Evolutionary conservation across 1,140 invertebrate species (phyloP), one percentile per base, ranked within the genome.

Genomic region (Aphaenogaster ashmeadi): DNA sequence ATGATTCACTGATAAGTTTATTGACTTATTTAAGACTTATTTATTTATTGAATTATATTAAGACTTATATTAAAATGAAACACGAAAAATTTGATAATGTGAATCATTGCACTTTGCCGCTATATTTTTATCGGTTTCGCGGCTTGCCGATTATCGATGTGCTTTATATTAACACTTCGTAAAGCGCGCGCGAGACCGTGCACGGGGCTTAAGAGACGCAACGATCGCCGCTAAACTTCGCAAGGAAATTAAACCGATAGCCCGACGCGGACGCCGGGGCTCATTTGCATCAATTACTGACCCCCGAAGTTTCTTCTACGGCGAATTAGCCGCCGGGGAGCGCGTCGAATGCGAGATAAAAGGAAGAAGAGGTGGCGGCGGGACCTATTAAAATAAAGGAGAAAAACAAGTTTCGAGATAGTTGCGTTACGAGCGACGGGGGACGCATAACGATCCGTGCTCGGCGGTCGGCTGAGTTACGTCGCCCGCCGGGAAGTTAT

Each of bases 341-440:
- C 85, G 91, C 91, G 89, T 92, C 91, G 92, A 93, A 94, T 89
- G 86, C 92, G 77, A 92, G 92, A 93, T 93, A 93, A 94, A 93
- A 93, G 91, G 88, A 93, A 88, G 69, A 88, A 89, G 87, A 87
- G 79, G 74, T 69, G 84, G 87, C 72, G 80, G 86, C 87, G 88
- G 88, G 92, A 93, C 89, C 93, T 94, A 94, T 94, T 93, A 93
- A 93, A 93, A 93, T 92, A 94, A 93, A 93, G 89, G 91, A 93
- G 94, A 94, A 95, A 95, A 95, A 95, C 93, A 94, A 94, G 92
- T 95, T 93, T 92, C 88, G 92, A 95, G 94, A 94, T 94, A 94
- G 93, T 94, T 93, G 91, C 91, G 92, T 94, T 94, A 95, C 94
- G 94, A 94, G 94, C 94, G 91, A 94, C 94, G 90, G 88, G 94